Evolutionary conservation across 2,113 vertebrate genomes (phyloP).

Genomic region (Xenopus laevis): DNA sequence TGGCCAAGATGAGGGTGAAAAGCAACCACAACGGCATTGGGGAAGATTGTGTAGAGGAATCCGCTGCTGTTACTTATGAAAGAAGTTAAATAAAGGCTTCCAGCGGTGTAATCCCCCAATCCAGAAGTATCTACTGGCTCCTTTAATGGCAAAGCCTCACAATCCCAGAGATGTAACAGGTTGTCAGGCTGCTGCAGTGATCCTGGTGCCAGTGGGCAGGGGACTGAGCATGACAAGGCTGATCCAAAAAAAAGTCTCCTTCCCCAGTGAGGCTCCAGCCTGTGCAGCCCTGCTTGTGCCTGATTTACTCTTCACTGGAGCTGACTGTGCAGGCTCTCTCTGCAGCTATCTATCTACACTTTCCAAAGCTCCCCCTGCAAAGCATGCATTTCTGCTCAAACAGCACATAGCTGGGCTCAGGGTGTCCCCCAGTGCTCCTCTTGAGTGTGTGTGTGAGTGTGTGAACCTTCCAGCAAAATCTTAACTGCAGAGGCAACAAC

Average conservation of each 20-base stretch:
- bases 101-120: neutral
- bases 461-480: conserved; percentile 34
- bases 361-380: conserved; percentile 37
- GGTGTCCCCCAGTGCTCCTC: conserved; percentile 36
- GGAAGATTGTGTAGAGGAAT: conserved; percentile 17
- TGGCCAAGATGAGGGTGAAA: conserved; percentile 59
- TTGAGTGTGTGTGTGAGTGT: conserved; percentile 34
- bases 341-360: conserved; percentile 39
- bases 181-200: conserved; percentile 12
- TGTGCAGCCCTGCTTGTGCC: neutral
- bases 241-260: neutral
- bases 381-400: conserved; percentile 40
- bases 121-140: neutral
- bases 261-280: neutral
- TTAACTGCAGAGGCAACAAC: conserved; percentile 41
- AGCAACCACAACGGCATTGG: conserved; percentile 69
- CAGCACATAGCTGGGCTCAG: conserved; percentile 40
- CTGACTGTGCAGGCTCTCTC: neutral
- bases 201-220: neutral
- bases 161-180: conserved; percentile 23
- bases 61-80: neutral
- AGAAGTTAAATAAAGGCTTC: neutral
- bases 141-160: too few relatives aligned
- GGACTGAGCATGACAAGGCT: neutral
- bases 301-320: neutral